These are phyloP conservation scores for Pediacus dermestoides DNA, from an alignment of 2,888 invertebrate species.

Conservation along the genomic window DNA sequence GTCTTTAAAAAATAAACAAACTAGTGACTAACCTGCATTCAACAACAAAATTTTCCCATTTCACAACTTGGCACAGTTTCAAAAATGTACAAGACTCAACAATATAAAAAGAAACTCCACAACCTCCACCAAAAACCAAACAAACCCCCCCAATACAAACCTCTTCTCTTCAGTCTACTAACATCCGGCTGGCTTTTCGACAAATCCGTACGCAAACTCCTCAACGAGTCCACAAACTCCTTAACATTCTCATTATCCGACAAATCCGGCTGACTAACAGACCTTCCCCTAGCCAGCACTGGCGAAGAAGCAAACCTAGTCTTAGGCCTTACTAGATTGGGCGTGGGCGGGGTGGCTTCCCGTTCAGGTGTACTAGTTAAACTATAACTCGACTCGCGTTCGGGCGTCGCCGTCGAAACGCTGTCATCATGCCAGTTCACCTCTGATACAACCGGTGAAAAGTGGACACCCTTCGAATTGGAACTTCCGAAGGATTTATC, in stretches of 20 bases:
- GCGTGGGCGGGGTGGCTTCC: constrained; percentile 25
- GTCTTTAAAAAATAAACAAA: too few relatives aligned
- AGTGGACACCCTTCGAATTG: constrained; percentile 63
- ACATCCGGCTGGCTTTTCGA: constrained; percentile 37
- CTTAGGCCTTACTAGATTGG: constrained; percentile 28
- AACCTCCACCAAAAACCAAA: too few relatives aligned
- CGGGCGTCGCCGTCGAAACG: constrained; percentile 37
- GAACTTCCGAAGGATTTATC: constrained; percentile 30
- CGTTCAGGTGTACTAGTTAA: constrained; percentile 43
- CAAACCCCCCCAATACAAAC: constrained; percentile 27
- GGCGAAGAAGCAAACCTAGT: constrained; percentile 24
- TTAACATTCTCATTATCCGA: constrained; percentile 26
- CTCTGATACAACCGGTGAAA: constrained; percentile 75
- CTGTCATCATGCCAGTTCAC: constrained; percentile 67
- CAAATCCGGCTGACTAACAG: constrained; percentile 43
- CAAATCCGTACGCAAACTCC: constrained; percentile 24
- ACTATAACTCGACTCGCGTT: constrained; percentile 43
- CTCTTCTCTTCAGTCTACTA: constrained; percentile 28
- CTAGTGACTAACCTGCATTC: too few relatives aligned
- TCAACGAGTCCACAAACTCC: constrained; percentile 32
- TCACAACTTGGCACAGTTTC: too few relatives aligned
- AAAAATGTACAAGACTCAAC: too few relatives aligned
- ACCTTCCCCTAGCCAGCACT: constrained; percentile 20
- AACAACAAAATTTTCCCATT: too few relatives aligned
- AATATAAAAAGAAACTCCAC: too few relatives aligned